A percentile compares a stretch with the other conserved stretches of the same genome.
Conservation (phyloP, 2,113 vertebrate species). For the Suncus etruscus region DNA sequence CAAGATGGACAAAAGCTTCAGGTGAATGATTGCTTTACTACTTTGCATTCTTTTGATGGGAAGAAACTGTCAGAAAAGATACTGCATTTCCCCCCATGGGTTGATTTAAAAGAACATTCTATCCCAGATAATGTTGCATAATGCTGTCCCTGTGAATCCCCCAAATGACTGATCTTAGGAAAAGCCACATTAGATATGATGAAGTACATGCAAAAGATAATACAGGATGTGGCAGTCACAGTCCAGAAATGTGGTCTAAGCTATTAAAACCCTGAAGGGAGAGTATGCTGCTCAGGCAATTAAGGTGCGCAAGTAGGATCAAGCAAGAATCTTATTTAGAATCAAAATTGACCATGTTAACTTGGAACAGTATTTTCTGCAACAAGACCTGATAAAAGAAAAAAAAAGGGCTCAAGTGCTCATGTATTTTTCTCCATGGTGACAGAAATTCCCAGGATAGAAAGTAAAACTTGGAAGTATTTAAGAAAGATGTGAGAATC, state of each 20-base stretch:
- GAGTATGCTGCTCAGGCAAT: conserved; percentile 95
- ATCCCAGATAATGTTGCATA: conserved; percentile 98
- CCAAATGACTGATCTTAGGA: conserved; percentile 95
- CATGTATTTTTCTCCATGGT: conserved; percentile 98
- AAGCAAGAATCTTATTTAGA: conserved; percentile 98
- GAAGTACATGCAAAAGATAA: conserved; percentile 98
- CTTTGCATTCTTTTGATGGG: conserved; percentile 98
- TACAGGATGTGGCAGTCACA: conserved; percentile 93
- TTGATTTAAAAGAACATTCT: conserved; percentile 98
- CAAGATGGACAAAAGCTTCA: conserved; percentile 66
- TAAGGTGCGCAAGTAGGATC: conserved; percentile 99
- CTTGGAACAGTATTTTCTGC: conserved; percentile 97
- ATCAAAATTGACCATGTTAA: conserved; percentile 99
- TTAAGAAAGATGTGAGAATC: conserved; percentile 97
- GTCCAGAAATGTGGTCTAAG: conserved; percentile 99
- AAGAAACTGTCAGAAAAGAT: conserved; percentile 99
- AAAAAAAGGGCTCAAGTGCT: conserved; percentile 95
- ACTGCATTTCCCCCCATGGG: conserved; percentile 99
- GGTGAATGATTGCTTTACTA: conserved; percentile 99
- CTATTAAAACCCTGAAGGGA: conserved; percentile 97
- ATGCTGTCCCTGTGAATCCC: conserved; percentile 96
- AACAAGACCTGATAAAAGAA: conserved; percentile 92
- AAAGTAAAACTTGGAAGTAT: conserved; percentile 97
- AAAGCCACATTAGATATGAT: conserved; percentile 95
- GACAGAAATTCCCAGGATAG: conserved; percentile 97